Base-by-base conservation (phyloP, 1,140 invertebrate genomes). In the Aphelinus certus region DNA sequence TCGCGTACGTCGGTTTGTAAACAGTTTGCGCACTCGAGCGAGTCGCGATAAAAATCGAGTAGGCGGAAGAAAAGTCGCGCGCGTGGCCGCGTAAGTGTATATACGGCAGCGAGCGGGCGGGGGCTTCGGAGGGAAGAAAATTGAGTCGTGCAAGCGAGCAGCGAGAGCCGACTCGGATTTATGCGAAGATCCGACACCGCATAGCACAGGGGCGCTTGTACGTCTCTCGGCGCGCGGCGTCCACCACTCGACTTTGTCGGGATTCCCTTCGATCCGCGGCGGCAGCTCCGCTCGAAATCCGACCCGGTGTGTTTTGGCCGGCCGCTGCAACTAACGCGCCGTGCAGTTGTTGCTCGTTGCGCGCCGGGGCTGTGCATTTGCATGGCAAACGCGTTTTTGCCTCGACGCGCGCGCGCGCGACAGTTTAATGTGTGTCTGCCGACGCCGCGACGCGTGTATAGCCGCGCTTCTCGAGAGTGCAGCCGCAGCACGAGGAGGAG, bases 241-340 rank as follows among this genome's bases (percentile, higher is more conserved):
- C 45, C 42, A 9, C 58, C 26, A 26, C 26, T n/a, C 58, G 67
- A 75, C 61, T 75, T 75, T 75, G 66, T 70, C 42, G 7, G 65
- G 67, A 63, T 75, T 75, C 73, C 26, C 26, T 70, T 75, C 61
- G 73, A 64, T 74, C 65, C 49, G 47, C 58, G 3, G 9, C 2
- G 3, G 7, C 3, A 7, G 4, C 26, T 7, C 60, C 4, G 45
- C 57, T 1, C 57, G 73, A 70, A 68, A 74, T 74, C 58, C 60
- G 73, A 74, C 49, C 73, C 53, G 26, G 58, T 26, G 26, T 26
- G 26, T 10, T 55, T 55, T 5, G 5, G 53, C 10, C 53, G 53
- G 5, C 10, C 53, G 5, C 5, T 55, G 10, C 10, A 55, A 55
- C 53, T 55, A 10, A 55, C 10, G 53, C 53, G 5, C 5, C 53